Base-by-base conservation (phyloP, 2,888 invertebrate species). In the Leucoptera coffeella region DNA sequence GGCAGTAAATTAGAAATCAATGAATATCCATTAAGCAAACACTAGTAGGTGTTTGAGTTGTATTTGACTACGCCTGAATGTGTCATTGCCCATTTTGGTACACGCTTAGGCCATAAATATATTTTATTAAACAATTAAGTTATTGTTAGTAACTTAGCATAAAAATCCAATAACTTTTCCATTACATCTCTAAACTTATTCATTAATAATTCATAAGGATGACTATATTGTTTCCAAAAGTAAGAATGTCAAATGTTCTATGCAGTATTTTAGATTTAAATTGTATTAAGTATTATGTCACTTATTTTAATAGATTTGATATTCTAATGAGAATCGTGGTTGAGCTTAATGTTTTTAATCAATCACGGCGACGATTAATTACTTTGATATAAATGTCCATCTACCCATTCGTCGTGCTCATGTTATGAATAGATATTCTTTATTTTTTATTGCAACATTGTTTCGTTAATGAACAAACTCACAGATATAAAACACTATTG, bases 341-440 rank as follows among this genome's bases (percentile, higher is more conserved):
- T 49, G 50, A 43, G 40, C 55, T 51, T 62, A 65, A 67, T 67
- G 65, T 55, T 49, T 57, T 67, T 62, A 69, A 69, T 69, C 67
- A 67, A 69, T 69, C 69, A 67, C 60, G 57, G 50, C 44, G 45
- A 57, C 65, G 67, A 69, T 69, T 69, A 69, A 67, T 69, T 69
- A 65, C 58, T 48, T 36, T 60, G 67, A 67, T 67, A 67, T 45
- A 46, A 46, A 47, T 45, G 49, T 55, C 45, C 46, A 45, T 48
- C 42, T 27, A n/a, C n/a, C n/a, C n/a, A n/a, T 27, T 22, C 26
- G 22, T 27, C 22, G 26, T 27, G 42, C 38, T 50, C 36, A 43
- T 51, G 53, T 54, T 54, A 56, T n/a, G n/a, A n/a, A n/a, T n/a
- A n/a, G n/a, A n/a, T n/a, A n/a, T n/a, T n/a, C n/a, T n/a, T n/a